Evolutionary conservation across 1,140 invertebrate genomes (phyloP), one percentile per base, ranked within the genome.

Genomic region (Brachionus sp.): DNA sequence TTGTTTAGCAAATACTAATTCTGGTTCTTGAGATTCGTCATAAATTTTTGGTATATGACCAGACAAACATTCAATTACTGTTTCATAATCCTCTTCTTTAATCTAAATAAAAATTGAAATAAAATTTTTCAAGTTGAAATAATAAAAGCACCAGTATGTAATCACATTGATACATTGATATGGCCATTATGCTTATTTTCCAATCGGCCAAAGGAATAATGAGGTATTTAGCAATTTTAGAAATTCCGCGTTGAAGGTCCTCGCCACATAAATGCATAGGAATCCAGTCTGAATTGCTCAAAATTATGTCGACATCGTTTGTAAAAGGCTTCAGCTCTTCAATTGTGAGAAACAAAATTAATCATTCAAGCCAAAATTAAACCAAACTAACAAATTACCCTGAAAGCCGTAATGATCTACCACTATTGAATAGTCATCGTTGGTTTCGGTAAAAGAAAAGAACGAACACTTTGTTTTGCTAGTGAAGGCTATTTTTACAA

Each of bases 101-200:
- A 80, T 80, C 70, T 75, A 29, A 9, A 73, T n/a, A 42, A 73
- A 73, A 73, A 23, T 42, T 29, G 39, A 73, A 73, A 42, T 44
- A 23, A 19, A 73, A 19, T 19, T 73, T 19, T 42, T 42, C 10
- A 35, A n/a, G 13, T 33, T 70, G 5, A 39, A 70, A 73, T 39
- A 39, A 25, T 50, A 73, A 73, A 75, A 9, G 5, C 46, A 75
- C 70, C 33, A 80, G 25, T 6, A 80, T 66, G 25, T 80, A 80
- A 50, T 80, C 77, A 62, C 77, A 80, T 80, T 80, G 77, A 19
- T 80, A 80, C 77, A 80, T 80, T 12, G 77, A 80, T 10, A 80
- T 62, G 19, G 77, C 77, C 77, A 80, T 80, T 9, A 80, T 80
- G 7, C 50, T 62, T 35, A 80, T 80, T 80, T 80, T 57, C 33